Evolutionary conservation across 2,113 vertebrate genomes (phyloP).

Genomic region (Rhinichthys klamathensis): DNA sequence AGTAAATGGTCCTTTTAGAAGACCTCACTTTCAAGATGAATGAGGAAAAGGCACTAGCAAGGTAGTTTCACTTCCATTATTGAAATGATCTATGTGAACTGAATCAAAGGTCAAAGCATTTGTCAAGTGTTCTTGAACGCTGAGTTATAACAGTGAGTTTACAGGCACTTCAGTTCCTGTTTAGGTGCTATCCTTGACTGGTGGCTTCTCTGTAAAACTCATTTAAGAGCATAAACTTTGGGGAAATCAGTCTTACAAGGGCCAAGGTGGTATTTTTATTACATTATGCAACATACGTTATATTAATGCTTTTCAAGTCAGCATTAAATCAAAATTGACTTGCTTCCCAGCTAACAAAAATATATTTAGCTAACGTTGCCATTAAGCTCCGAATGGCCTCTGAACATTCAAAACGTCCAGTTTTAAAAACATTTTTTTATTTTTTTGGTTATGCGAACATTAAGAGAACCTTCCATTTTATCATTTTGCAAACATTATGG

Average conservation of each 20-base stretch:
- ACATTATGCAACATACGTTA: background rate
- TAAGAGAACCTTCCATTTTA: no score
- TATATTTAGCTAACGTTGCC: no score
- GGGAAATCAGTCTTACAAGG: background rate
- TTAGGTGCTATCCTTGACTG: background rate
- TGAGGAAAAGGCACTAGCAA: background rate
- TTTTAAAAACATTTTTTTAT: no score
- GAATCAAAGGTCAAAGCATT: background rate
- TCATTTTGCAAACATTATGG: no score
- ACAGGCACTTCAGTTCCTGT: background rate
- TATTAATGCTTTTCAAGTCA: background rate
- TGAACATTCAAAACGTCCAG: no score
- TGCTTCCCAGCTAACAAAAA: background rate
- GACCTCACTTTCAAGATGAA: background rate
- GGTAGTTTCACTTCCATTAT: constrained; percentile 5
- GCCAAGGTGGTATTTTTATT: background rate
- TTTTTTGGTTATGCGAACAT: no score
- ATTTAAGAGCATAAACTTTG: background rate
- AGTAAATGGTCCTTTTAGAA: background rate
- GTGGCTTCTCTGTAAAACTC: background rate
- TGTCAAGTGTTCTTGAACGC: background rate
- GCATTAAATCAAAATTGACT: background rate
- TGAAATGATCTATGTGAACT: background rate
- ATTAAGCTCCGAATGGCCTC: no score
- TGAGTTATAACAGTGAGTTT: constrained; percentile 14